Percentiles rank a stretch among this genome's conserved stretches.
Evolutionary conservation across 2,888 invertebrate genomes (phyloP).

Genomic region (Agonopterix heracliana): DNA sequence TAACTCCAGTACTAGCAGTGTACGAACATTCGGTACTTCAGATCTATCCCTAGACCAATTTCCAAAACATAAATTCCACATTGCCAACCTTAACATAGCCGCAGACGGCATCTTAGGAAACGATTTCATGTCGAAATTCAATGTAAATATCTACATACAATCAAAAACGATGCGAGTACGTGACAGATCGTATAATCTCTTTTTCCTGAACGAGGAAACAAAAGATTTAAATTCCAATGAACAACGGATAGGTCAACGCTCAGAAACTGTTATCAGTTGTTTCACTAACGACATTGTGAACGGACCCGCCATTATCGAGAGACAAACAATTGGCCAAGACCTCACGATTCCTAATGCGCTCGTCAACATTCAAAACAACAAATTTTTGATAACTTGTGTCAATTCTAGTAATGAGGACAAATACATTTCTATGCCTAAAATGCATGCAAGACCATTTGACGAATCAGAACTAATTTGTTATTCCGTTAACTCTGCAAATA

Average conservation of each 20-base stretch:
- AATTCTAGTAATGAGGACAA: too few relatives aligned
- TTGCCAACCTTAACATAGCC: conserved; percentile 21
- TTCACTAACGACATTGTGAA: too few relatives aligned
- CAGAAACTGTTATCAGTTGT: too few relatives aligned
- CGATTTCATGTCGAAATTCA: conserved; percentile 27
- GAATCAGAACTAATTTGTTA: not conserved
- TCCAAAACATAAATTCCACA: conserved; percentile 21
- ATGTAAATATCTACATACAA: conserved; percentile 21
- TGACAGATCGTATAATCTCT: conserved; percentile 19
- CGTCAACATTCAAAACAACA: too few relatives aligned
- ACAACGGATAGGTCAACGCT: not conserved
- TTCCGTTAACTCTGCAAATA: not conserved
- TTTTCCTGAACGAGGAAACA: conserved; percentile 11
- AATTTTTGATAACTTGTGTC: too few relatives aligned
- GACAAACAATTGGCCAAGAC: too few relatives aligned
- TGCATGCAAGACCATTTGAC: too few relatives aligned
- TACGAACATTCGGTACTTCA: conserved; percentile 18
- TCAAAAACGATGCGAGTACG: conserved; percentile 25
- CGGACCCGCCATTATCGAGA: too few relatives aligned
- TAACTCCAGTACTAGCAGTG: conserved; percentile 11
- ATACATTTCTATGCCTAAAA: too few relatives aligned
- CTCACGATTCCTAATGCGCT: too few relatives aligned
- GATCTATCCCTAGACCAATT: conserved; percentile 19
- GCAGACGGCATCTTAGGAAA: conserved; percentile 25
- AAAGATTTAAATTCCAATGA: not conserved